Evolutionary conservation across 2,797 vertebrate species (phyloP).

Genomic region (Odontamblyopus lacepedii): DNA sequence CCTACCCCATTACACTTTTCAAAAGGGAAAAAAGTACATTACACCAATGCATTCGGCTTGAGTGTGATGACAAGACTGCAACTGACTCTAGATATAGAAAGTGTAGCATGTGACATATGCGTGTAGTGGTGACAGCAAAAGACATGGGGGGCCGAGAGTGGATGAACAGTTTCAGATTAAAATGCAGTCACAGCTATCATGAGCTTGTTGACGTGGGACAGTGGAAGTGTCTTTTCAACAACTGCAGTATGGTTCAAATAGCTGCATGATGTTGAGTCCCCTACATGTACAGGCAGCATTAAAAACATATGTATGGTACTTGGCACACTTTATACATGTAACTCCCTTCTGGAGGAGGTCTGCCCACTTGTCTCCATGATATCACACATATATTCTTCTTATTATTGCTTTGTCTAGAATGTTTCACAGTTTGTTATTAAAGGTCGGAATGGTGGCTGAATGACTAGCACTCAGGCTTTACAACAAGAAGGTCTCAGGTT

Average conservation of each 20-base stretch:
- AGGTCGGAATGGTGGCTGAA: too few relatives aligned
- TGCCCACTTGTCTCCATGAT: too few relatives aligned
- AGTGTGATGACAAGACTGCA: slow-evolving; percentile 13
- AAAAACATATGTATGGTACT: not conserved
- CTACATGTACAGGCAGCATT: not conserved
- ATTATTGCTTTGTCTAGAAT: too few relatives aligned
- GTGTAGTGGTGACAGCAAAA: slow-evolving; percentile 14
- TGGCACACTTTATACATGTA: too few relatives aligned
- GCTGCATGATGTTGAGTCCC: not conserved
- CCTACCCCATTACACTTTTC: not conserved
- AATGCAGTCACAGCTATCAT: slow-evolving; percentile 17
- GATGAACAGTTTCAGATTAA: slow-evolving; percentile 18
- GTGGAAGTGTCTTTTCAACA: slow-evolving; percentile 6
- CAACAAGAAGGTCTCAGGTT: too few relatives aligned
- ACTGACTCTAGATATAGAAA: slow-evolving; percentile 15
- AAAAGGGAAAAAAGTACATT: slow-evolving; percentile 8
- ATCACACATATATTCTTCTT: too few relatives aligned
- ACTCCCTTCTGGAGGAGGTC: too few relatives aligned
- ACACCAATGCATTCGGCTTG: slow-evolving; percentile 9
- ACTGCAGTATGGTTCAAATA: slow-evolving; percentile 6
- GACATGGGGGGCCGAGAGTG: slow-evolving; percentile 3
- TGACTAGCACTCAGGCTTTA: too few relatives aligned
- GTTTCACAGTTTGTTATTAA: too few relatives aligned
- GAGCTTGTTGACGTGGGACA: slow-evolving; percentile 18
- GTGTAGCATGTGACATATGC: slow-evolving; percentile 3